Evolutionary conservation across 2,113 vertebrate genomes (phyloP).

Genomic region (Neopipo cinnamomea): DNA sequence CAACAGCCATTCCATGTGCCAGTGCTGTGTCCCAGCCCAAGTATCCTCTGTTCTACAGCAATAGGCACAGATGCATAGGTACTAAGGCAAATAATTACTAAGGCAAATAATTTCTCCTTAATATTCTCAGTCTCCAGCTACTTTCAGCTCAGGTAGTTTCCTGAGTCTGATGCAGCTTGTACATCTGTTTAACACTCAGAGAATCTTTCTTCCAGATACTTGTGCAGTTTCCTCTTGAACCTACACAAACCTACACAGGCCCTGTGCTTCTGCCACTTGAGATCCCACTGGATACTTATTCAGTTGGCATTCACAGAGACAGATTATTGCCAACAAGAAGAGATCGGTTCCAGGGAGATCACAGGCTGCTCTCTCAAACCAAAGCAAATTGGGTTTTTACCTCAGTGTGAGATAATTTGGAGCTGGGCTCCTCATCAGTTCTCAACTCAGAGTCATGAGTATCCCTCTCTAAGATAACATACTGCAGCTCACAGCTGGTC

Average conservation of each 20-base stretch:
- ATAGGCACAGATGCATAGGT: rapidly evolving
- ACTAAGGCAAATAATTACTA: neutral
- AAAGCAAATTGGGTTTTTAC: neutral
- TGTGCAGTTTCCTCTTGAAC: neutral
- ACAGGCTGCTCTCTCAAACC: neutral
- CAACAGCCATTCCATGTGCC: neutral
- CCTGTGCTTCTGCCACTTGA: neutral
- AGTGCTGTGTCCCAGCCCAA: neutral
- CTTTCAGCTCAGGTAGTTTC: neutral
- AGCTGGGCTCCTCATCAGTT: neutral
- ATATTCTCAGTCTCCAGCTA: neutral
- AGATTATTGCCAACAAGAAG: neutral
- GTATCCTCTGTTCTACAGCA: neutral
- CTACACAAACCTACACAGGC: neutral
- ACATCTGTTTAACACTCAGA: neutral
- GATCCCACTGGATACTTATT: neutral
- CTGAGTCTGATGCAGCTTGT: neutral
- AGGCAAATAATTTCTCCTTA: neutral
- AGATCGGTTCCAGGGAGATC: neutral
- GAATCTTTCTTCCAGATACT: neutral
- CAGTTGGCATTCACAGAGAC: neutral
- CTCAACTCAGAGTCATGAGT: neutral
- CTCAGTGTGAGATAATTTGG: neutral
- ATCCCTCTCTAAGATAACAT: neutral
- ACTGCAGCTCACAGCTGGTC: neutral